A percentile compares a stretch with the other conserved stretches of the same genome.
Conservation (phyloP, 2,113 vertebrate genomes). For the Stictonetta naevosa region DNA sequence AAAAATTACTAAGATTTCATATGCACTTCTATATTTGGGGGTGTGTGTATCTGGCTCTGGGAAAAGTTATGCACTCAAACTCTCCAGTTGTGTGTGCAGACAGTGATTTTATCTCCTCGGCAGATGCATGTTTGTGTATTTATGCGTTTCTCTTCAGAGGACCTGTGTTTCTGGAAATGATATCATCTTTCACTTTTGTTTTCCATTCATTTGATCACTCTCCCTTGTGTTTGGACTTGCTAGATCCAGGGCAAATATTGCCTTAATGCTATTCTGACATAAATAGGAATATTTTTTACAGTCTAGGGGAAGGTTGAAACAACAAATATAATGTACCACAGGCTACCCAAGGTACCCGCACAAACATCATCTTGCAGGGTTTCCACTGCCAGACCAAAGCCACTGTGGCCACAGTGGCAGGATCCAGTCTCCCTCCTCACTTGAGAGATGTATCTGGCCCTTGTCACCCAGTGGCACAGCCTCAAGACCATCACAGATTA, state of each 20-base stretch:
- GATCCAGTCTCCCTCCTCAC: not conserved
- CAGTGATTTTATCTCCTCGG: not conserved
- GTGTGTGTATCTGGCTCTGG: not conserved
- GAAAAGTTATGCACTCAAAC: not conserved
- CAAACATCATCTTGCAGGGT: not conserved
- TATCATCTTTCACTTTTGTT: not conserved
- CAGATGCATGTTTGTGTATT: not conserved
- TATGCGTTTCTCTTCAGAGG: not conserved
- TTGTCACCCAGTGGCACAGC: not conserved
- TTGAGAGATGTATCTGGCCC: no score
- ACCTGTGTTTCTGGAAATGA: not conserved
- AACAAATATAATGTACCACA: not conserved
- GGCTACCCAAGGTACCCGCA: accelerated
- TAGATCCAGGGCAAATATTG: not conserved
- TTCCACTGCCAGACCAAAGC: not conserved
- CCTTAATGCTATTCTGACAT: not conserved
- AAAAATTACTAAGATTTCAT: not conserved
- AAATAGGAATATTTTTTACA: not conserved
- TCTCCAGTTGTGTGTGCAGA: accelerated
- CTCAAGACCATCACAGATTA: not conserved
- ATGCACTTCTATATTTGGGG: not conserved
- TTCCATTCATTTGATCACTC: not conserved
- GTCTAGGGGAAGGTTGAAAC: not conserved
- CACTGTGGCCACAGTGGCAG: not conserved
- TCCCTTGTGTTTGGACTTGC: not conserved